phyloP scores from a whole-genome alignment of 2,888 invertebrate species.

The Escarpia spicata region DNA sequence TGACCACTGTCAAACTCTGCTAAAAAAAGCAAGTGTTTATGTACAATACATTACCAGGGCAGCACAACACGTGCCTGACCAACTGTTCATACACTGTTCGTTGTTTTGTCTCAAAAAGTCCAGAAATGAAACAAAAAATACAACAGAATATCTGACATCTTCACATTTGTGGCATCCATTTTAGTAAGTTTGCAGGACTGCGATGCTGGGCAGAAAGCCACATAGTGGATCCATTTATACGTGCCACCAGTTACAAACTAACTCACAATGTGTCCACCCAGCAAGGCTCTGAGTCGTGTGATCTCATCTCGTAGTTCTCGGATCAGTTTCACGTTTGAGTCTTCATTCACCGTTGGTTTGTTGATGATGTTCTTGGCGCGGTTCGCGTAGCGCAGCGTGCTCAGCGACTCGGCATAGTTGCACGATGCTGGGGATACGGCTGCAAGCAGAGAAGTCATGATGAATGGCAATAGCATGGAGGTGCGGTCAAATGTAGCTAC shows the following conservation, averaged over 20 bases:
- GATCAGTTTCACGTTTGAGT: constrained; percentile 71
- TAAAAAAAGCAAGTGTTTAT: too few species aligned
- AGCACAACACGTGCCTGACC: too few species aligned
- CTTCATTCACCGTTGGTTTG: constrained; percentile 74
- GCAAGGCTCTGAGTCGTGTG: constrained; percentile 69
- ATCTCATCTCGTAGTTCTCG: constrained; percentile 73
- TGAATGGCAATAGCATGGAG: background rate
- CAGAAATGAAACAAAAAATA: too few species aligned
- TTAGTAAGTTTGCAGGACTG: too few species aligned
- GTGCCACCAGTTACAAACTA: background rate
- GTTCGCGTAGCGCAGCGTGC: constrained; percentile 83
- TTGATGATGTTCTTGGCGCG: constrained; percentile 78
- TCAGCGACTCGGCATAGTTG: constrained; percentile 82
- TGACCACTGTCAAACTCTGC: too few species aligned
- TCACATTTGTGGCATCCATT: too few species aligned
- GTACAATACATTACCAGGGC: too few species aligned
- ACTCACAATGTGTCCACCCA: constrained; percentile 63
- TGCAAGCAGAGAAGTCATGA: constrained; percentile 58
- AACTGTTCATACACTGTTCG: too few species aligned
- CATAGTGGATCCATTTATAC: too few species aligned
- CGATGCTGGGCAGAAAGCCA: too few species aligned
- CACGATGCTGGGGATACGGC: constrained; percentile 81
- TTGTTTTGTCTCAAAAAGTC: too few species aligned
- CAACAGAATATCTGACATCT: too few species aligned
- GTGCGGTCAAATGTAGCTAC: background rate